Conservation (phyloP, 2,113 vertebrate species). For the Oreochromis tanganicae region DNA sequence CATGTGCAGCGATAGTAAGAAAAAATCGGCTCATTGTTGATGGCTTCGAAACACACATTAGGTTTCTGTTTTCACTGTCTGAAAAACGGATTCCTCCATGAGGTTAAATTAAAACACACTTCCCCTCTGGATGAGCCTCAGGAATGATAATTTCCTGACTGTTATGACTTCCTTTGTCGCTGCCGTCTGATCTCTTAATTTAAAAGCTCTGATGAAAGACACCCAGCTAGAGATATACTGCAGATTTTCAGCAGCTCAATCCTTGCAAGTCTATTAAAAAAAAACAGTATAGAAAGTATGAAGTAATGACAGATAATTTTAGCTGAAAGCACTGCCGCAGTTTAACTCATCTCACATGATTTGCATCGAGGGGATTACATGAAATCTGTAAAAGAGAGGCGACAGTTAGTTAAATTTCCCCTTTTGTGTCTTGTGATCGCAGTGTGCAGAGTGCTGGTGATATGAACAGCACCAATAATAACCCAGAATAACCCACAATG, state of each 20-base stretch:
- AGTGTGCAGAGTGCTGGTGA: neutral
- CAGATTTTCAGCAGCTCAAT: neutral
- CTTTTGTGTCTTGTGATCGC: neutral
- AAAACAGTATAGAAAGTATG: neutral
- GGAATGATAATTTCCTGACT: constrained; percentile 14
- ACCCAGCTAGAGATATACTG: neutral
- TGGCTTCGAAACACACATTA: neutral
- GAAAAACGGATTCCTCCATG: neutral
- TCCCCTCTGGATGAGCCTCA: neutral
- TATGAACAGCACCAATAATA: neutral
- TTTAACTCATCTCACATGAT: constrained; percentile 14
- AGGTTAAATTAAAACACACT: constrained; percentile 12
- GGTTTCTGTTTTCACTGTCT: neutral
- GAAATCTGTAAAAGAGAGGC: constrained; percentile 1
- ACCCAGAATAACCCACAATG: neutral
- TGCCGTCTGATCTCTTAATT: constrained; percentile 28
- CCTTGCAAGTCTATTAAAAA: neutral
- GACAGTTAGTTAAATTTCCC: neutral
- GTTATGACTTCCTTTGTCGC: neutral
- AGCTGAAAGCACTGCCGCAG: neutral
- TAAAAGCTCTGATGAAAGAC: neutral
- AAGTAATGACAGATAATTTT: neutral
- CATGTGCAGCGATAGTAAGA: neutral
- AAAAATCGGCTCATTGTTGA: neutral
- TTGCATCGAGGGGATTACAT: constrained; percentile 7